phyloP scores from a whole-genome alignment of 2,113 vertebrate species.

The Pardalotus punctatus region DNA sequence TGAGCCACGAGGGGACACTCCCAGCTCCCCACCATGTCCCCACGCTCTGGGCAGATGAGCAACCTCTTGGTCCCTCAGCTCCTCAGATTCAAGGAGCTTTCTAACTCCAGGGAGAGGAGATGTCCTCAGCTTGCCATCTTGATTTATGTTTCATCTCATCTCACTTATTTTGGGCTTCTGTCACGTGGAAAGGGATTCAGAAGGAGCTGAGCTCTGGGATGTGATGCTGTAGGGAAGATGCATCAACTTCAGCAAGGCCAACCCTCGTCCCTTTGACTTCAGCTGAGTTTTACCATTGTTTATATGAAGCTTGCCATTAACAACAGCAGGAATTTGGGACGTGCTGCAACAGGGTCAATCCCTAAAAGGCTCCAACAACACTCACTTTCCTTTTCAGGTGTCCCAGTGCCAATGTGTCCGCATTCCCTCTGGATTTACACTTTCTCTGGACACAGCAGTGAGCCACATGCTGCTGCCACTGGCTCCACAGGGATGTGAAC shows the following conservation, averaged over 20 bases:
- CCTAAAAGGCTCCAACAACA: background rate
- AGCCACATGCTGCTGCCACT: rapidly evolving
- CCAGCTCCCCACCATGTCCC: background rate
- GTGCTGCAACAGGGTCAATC: rapidly evolving
- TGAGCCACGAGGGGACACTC: background rate
- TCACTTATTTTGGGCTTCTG: background rate
- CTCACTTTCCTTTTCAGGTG: background rate
- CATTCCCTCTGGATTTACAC: background rate
- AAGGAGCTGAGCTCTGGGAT: background rate
- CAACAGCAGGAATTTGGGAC: background rate
- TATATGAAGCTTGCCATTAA: background rate
- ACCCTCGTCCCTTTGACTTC: background rate
- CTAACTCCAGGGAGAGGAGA: background rate
- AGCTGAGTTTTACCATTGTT: background rate
- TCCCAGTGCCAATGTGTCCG: rapidly evolving
- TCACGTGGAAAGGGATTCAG: background rate
- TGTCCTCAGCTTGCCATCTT: background rate
- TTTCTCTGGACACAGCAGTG: background rate
- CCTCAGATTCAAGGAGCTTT: background rate
- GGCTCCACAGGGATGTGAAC: background rate
- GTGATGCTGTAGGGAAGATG: background rate
- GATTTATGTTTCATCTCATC: background rate
- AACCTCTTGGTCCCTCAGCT: background rate
- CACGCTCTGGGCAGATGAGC: background rate
- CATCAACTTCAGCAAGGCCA: background rate